Base-by-base conservation (phyloP, 1,140 invertebrate genomes). In the Drosophila paulistorum region DNA sequence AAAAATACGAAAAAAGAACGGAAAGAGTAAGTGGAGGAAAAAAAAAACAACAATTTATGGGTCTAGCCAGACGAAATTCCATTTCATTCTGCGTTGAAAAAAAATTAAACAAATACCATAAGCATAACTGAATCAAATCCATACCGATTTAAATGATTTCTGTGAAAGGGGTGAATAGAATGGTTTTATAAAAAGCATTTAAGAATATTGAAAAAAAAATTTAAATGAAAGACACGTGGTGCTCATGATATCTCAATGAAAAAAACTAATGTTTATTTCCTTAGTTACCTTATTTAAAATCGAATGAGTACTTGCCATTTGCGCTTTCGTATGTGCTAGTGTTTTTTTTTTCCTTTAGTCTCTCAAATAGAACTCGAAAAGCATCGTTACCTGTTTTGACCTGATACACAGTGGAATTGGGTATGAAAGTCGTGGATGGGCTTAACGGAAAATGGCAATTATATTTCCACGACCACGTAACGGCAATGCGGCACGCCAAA, bases 401-500 rank as follows among this genome's bases (percentile, higher is more conserved):
- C 45, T 20, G 17, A 48, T 14, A 17, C 45, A 48, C 6, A 20
- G 17, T 11, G 37, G 11, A 39, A 39, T 39, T 23, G 45, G 45
- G 2, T 45, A 51, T 23, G 17, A 23, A 51, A 23, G 10, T 14
- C 17, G 17, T 51, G 20, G 23, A 51, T 20, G 14, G 14, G 9
- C 45, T 48, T 48, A 48, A 48, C 45, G 45, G 45, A 51, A 51
- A 51, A 51, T 23, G 20, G 17, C 57, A 37, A 59, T 59, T 59
- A 59, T 35, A 14, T 14, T n/a, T 9, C 64, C 68, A 75, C 68
- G 66, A 76, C 45, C 45, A 20, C 17, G 64, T 77, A 89, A 89
- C 83, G 71, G 76, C 57, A 78, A 63, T 68, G 59, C 68, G 71
- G 63, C 82, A 86, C 83, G 79, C 83, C 83, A 80, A 83, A 70